phyloP scores from a whole-genome alignment of 2,113 vertebrate genomes.

The Pithys albifrons region DNA sequence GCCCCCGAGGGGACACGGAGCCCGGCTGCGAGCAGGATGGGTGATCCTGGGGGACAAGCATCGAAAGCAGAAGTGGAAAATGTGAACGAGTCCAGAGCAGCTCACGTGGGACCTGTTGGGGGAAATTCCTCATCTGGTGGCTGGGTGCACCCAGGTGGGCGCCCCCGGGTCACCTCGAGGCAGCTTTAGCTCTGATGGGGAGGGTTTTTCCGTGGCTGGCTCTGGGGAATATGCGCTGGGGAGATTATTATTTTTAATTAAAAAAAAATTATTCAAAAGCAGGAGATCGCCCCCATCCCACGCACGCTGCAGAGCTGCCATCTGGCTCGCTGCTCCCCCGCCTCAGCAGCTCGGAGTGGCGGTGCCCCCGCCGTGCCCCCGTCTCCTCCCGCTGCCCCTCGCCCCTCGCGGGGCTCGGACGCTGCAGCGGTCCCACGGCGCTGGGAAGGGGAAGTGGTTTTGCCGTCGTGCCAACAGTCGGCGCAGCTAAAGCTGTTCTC shows the following conservation, averaged over 20 bases:
- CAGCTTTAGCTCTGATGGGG: background rate
- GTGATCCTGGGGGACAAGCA: background rate
- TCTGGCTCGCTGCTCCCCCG: background rate
- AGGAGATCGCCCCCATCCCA: background rate
- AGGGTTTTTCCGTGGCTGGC: background rate
- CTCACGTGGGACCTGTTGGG: fast-evolving
- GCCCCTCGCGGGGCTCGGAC: background rate
- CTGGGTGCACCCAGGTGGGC: background rate
- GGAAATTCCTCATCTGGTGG: background rate
- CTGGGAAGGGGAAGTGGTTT: background rate
- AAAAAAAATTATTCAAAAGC: background rate
- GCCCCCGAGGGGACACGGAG: background rate
- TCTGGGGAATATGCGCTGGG: background rate
- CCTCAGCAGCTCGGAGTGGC: background rate
- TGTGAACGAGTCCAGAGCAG: background rate
- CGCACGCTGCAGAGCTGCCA: background rate
- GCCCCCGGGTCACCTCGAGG: background rate
- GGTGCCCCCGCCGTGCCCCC: background rate
- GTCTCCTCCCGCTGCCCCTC: background rate
- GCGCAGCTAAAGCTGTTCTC: background rate
- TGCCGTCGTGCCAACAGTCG: background rate
- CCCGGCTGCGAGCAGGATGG: background rate
- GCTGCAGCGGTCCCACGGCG: background rate
- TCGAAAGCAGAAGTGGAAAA: background rate
- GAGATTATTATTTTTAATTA: background rate